Conservation (phyloP, 1,140 invertebrate species). For the Euglossa dilemma region DNA sequence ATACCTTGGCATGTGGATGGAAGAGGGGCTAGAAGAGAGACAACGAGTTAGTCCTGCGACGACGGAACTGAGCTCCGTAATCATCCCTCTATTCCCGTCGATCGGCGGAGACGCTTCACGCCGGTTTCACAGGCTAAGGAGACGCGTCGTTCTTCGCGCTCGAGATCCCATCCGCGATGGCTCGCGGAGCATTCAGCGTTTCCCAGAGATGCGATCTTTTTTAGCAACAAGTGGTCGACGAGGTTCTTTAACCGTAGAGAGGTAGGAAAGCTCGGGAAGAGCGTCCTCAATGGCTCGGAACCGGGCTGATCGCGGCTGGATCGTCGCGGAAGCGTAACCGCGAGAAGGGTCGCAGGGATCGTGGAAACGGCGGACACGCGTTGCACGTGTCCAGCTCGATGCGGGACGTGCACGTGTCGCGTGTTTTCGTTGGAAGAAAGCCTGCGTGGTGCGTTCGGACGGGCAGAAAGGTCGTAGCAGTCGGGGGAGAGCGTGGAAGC, state of each 20-base stretch:
- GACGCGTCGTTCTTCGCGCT: neutral
- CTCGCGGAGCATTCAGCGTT: neutral
- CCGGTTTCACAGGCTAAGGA: too few relatives aligned
- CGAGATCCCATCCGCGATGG: neutral
- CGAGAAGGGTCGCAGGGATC: conserved; percentile 35
- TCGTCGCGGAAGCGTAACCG: conserved; percentile 46
- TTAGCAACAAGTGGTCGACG: conserved; percentile 69
- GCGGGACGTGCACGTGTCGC: conserved; percentile 78
- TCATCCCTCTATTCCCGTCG: neutral
- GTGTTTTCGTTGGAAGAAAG: conserved; percentile 64
- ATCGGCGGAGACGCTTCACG: neutral
- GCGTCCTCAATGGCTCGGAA: neutral
- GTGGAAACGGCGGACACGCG: conserved; percentile 38
- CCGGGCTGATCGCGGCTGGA: neutral
- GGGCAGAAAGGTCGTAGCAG: neutral
- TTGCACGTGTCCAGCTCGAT: conserved; percentile 60
- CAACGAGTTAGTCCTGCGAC: too few relatives aligned
- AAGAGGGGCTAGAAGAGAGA: too few relatives aligned
- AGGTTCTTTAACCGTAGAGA: conserved; percentile 27
- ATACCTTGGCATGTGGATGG: too few relatives aligned
- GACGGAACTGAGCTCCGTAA: neutral
- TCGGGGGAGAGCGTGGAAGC: conserved; percentile 15
- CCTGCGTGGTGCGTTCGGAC: conserved; percentile 23
- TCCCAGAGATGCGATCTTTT: conserved; percentile 56
- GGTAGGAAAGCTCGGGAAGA: neutral